These are phyloP conservation scores for Macrosteles quadrilineatus DNA, from an alignment of 1,140 invertebrate genomes.

Conservation along the genomic window DNA sequence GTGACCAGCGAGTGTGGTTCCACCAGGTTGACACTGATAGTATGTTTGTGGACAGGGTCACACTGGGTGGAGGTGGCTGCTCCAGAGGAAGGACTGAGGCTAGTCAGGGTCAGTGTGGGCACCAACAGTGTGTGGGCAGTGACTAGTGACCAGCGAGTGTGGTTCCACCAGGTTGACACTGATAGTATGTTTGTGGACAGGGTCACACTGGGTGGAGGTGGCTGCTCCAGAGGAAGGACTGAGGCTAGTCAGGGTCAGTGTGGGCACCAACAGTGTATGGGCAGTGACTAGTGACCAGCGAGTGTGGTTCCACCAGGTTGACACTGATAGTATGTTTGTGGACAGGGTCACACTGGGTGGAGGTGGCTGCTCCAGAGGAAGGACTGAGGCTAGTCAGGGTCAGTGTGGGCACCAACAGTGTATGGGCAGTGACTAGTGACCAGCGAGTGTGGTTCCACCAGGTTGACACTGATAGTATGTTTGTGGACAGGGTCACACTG, in stretches of 20 bases:
- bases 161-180: too few relatives aligned
- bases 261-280: conserved; percentile 86
- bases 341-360: conserved; percentile 76
- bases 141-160: conserved; percentile 80
- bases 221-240: conserved; percentile 68
- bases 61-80: conserved; percentile 79
- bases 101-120: conserved; percentile 80
- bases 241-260: conserved; percentile 73
- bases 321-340: too few relatives aligned
- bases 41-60: too few relatives aligned
- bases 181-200: too few relatives aligned
- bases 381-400: conserved; percentile 71
- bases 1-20: conserved; percentile 87
- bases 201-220: conserved; percentile 79
- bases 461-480: too few relatives aligned
- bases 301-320: too few relatives aligned
- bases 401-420: conserved; percentile 78
- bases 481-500: conserved; percentile 76
- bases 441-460: conserved; percentile 89
- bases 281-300: conserved; percentile 78
- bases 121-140: conserved; percentile 85
- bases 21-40: too few relatives aligned
- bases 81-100: conserved; percentile 65
- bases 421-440: conserved; percentile 86
- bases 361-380: conserved; percentile 72